A percentile compares a stretch with the other conserved stretches of the same genome.
Evolutionary conservation across 2,797 vertebrate species (phyloP).

Genomic region (Vespertilio murinus): DNA sequence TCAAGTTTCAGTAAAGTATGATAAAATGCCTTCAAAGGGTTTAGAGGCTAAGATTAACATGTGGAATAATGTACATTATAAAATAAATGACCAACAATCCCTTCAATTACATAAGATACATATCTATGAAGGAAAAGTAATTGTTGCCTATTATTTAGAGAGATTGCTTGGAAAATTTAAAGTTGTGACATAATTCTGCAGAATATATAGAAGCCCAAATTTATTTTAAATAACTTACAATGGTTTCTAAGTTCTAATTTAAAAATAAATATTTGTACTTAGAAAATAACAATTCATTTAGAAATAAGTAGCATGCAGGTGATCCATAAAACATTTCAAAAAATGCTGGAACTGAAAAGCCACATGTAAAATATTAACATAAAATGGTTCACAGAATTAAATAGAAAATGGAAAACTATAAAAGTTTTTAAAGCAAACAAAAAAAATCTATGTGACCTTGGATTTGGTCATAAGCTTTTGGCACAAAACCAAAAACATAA

Average conservation of each 20-base stretch:
- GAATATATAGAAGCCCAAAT: background rate
- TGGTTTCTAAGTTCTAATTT: background rate
- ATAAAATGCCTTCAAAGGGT: background rate
- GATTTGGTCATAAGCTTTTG: background rate
- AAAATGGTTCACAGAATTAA: background rate
- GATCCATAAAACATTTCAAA: background rate
- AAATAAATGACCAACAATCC: background rate
- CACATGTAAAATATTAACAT: background rate
- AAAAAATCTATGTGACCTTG: background rate
- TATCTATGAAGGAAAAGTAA: background rate
- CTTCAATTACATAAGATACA: background rate
- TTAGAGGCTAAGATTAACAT: background rate
- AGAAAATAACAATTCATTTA: background rate
- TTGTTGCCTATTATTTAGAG: background rate
- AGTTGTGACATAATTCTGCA: background rate
- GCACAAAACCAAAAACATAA: background rate
- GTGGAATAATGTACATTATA: background rate
- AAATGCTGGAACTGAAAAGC: background rate
- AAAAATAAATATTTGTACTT: background rate
- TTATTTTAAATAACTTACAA: background rate
- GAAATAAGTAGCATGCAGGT: background rate
- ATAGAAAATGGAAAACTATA: background rate
- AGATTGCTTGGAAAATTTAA: background rate
- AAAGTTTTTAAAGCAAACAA: background rate
- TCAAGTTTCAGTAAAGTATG: background rate